Evolutionary conservation across 92 coral and sea anemone species (phyloP), one percentile per base, ranked within the genome.

Genomic region (Bergia puertoricense): DNA sequence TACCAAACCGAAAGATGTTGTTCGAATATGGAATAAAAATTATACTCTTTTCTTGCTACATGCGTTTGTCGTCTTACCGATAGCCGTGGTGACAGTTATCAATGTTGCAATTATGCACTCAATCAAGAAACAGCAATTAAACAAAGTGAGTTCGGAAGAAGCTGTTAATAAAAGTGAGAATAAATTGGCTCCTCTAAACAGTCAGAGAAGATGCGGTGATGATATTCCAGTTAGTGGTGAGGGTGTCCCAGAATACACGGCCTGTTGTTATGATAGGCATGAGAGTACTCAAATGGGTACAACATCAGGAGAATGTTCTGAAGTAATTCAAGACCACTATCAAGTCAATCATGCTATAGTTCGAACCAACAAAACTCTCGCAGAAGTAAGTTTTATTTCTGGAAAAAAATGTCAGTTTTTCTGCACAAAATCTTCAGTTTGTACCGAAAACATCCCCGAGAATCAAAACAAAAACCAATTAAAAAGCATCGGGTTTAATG

Each of bases 1-100:
- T 76, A 65, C 59, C 8, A 36, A 54, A 5, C 71, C 90, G 8
- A 6, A 76, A 13, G 76, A 82, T 16, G 79, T 51, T 9, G 57
- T 78, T 57, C 43, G 71, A 5, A 5, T 36, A 2, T 69, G 78
- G 88, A 92, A 94, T 76, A 67, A 90, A 18, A 82, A 89, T 20
- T 94, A 83, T 74, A 94, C 90, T 72, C 67, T 92, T 1, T 86
- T 89, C 37, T 73, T 94, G 14, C 23, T 94, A 14, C 90, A 88
- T 65, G 81, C 74, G 39, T 92, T 94, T 57, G 94, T 94, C 16
- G 86, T 90, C 6, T 15, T 92, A 0, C 96, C 96, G 8, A 90
- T 89, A 7, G 7, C 80, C 23, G 62, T 89, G 2, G 87, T 94
- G 14, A 54, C 81, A 72, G 77, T 86, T 62, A 91, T 90, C 16